phyloP scores from a whole-genome alignment of 2,888 invertebrate species.

The Nymphalis c-album region DNA sequence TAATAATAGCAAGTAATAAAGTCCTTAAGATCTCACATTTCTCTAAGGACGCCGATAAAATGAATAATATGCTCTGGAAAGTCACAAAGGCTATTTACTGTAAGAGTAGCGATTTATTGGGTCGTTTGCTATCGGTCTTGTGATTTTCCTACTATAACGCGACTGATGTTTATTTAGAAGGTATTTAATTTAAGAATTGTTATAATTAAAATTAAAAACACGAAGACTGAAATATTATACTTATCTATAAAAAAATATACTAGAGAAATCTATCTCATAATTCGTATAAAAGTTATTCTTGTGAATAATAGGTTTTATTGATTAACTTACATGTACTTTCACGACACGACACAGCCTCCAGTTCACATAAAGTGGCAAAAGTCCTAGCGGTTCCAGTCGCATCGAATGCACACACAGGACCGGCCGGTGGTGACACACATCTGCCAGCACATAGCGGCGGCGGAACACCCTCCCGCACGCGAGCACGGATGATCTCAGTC shows the following conservation, averaged over 20 bases:
- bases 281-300: not conserved
- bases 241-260: too few relatives aligned
- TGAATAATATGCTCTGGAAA: constrained; percentile 39
- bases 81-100: constrained; percentile 30
- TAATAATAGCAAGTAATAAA: constrained; percentile 10
- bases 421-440: constrained; percentile 68
- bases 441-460: constrained; percentile 70
- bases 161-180: not conserved
- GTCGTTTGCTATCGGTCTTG: constrained; percentile 10
- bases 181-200: not conserved
- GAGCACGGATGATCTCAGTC: constrained; percentile 51
- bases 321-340: constrained; percentile 80
- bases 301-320: not conserved
- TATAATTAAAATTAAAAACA: not conserved
- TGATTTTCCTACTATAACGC: constrained; percentile 2
- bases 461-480: constrained; percentile 69
- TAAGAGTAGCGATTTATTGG: constrained; percentile 15
- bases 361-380: constrained; percentile 81
- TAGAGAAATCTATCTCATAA: too few relatives aligned
- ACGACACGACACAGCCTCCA: constrained; percentile 80
- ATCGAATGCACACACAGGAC: constrained; percentile 82
- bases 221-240: too few relatives aligned
- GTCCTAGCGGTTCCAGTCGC: constrained; percentile 80
- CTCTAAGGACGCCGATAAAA: constrained; percentile 34
- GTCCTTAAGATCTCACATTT: not conserved